These are phyloP conservation scores for Euphysa ruthae DNA, from an alignment of 30 jellyfish, hydroid and myxozoan genomes.

Conservation along the genomic window DNA sequence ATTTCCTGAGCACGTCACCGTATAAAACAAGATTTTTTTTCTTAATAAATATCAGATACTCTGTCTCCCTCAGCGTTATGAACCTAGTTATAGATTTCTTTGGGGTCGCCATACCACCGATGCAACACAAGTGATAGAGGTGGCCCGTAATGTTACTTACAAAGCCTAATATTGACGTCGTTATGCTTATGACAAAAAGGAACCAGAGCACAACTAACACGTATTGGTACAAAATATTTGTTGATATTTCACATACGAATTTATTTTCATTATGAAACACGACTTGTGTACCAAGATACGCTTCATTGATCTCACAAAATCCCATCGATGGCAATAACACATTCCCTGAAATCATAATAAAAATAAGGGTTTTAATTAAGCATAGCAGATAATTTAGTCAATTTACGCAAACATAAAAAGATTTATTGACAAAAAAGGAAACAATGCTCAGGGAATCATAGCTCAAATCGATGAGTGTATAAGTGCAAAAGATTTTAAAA, in stretches of 20 bases:
- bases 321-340: slow-evolving; percentile 34
- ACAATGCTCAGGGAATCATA: background rate
- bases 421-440: background rate
- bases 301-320: slow-evolving; percentile 24
- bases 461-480: background rate
- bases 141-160: background rate
- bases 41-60: slow-evolving; percentile 25
- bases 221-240: slow-evolving; percentile 28
- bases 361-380: too few species aligned
- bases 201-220: slow-evolving; percentile 30
- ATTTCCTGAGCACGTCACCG: slow-evolving; percentile 23
- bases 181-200: slow-evolving; percentile 17
- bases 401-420: too few species aligned
- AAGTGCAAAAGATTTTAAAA: too few species aligned
- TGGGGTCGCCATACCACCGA: slow-evolving; percentile 1
- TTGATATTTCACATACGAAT: slow-evolving; percentile 25
- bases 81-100: slow-evolving; percentile 9
- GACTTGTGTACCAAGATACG: background rate
- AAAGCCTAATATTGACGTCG: slow-evolving; percentile 14
- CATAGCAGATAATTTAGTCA: too few species aligned
- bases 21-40: slow-evolving; percentile 30
- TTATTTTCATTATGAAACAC: background rate
- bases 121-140: slow-evolving; percentile 4
- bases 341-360: slow-evolving; percentile 21
- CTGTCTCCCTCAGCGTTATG: slow-evolving; percentile 26